A percentile compares a stretch with the other conserved stretches of the same genome.
phyloP scores from a whole-genome alignment of 37 sponge, comb jelly and placozoan species.

The Cliona cf. orientalis region DNA sequence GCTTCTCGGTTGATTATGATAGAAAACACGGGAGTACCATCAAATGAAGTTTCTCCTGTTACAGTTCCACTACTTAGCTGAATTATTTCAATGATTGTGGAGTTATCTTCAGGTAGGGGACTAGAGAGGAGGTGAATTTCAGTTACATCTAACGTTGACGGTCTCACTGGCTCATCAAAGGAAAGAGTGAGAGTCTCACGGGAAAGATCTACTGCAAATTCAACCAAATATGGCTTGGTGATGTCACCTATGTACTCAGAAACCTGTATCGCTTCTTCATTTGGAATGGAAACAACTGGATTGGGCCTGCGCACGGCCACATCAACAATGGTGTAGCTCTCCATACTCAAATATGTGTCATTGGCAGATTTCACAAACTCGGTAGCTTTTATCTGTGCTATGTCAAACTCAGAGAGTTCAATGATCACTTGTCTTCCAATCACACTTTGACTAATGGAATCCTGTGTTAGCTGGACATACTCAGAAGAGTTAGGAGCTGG shows the following conservation, averaged over 20 bases:
- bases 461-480: constrained; percentile 45
- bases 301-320: constrained; percentile 69
- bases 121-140: constrained; percentile 62
- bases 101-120: not conserved
- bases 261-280: constrained; percentile 50
- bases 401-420: constrained; percentile 35
- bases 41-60: constrained; percentile 38
- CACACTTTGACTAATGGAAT: constrained; percentile 23
- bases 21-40: constrained; percentile 44
- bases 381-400: constrained; percentile 56
- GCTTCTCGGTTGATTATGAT: constrained; percentile 54
- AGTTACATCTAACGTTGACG: constrained; percentile 67
- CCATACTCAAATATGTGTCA: constrained; percentile 71
- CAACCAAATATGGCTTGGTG: constrained; percentile 61
- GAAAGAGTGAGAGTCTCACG: constrained; percentile 55
- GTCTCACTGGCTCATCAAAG: constrained; percentile 86
- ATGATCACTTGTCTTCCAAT: constrained; percentile 32
- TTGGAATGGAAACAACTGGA: constrained; percentile 50
- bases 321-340: constrained; percentile 60
- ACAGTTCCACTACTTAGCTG: constrained; percentile 37
- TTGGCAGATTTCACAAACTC: constrained; percentile 75
- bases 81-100: constrained; percentile 1
- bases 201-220: constrained; percentile 66
- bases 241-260: constrained; percentile 61
- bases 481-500: constrained; percentile 38